Evolutionary conservation across 1,140 invertebrate species (phyloP), one percentile per base, ranked within the genome.

Genomic region (Macrotrachela quadricornifera): DNA sequence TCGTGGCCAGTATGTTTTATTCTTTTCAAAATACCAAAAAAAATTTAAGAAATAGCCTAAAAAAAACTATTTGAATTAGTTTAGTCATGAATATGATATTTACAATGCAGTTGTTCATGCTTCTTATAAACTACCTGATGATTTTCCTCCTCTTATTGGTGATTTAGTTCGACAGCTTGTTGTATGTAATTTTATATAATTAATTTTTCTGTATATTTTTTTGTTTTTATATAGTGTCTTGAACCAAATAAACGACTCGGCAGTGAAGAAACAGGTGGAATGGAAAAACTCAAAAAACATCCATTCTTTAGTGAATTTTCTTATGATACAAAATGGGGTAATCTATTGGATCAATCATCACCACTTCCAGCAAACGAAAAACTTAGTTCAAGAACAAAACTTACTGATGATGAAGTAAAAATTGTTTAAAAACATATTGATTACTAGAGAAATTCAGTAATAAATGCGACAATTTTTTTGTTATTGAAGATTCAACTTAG

Each of bases 21-120:
- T 42, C 18, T 38, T 41, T 49, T n/a, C 18, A 46, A 41, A 38
- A 46, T 36, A 15, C 12, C 41, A 39, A 38, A 16, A 49, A 30
- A 48, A 51, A n/a, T 56, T n/a, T n/a, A n/a, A n/a, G n/a, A n/a
- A n/a, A n/a, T n/a, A n/a, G n/a, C n/a, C 12, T 38, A 39, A 38
- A 16, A 49, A 30, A 48, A 51, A n/a, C 51, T 14, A 47, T 56
- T 9, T 36, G 51, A 40, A 60, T 51, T 49, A 43, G 64, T 70
- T 18, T 63, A 77, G 82, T 54, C 90, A 81, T 69, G 92, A 97
- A 65, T 97, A 91, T 72, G 76, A 90, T 56, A 94, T 94, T 48
- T 94, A 96, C 67, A 83, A 92, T 68, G 92, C 92, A 71, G 92
- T 97, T 59, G 67, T 85, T 10, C 83, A 81, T 62, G 73, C 91